Evolutionary conservation across 2,797 vertebrate genomes (phyloP), one percentile per base, ranked within the genome.

Genomic region (Pampus argenteus): DNA sequence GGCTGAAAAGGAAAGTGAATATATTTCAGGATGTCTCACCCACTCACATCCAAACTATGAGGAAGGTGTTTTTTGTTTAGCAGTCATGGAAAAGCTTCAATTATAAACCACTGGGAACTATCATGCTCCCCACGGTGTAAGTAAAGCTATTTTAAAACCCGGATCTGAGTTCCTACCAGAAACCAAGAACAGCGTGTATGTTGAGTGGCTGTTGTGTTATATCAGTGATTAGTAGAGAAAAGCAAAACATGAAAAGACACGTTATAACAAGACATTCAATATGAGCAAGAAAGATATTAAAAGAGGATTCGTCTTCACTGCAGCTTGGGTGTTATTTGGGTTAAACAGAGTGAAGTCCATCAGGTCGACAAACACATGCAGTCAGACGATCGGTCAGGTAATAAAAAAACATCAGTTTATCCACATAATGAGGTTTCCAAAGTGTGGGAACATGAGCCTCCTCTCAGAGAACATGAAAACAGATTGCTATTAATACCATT

Each of bases 41-140:
- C 64, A 65, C 67, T 22, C 40, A 36, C 34, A 55, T 14, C 47
- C 29, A 36, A 80, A 57, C 34, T 40, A 29, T 66, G 36, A 20
- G 65, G 23, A 71, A 71, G 47, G 17, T 70, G 34, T 45, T 29
- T 50, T 76, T 61, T 57, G 40, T 28, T 36, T 13, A 52, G 17
- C 36, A 20, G 40, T 62, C 51, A 70, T 69, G 61, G 57, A 58
- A 74, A 71, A 34, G 36, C 9, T 64, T 72, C 25, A 62, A 57
- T 28, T 70, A 61, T 44, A 70, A 71, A 42, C 71, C 15, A 29
- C 26, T 58, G 84, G 59, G 61, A 70, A 69, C 42, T 26, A 28
- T 14, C 14, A 15, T 17, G 40, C 34, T 20, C 22, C n/a, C 13
- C 6, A 23, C 0, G 3, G 11, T 13, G 13, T 5, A 17, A 56